phyloP scores from a whole-genome alignment of 2,888 invertebrate genomes.

The Dryobotodes eremita region DNA sequence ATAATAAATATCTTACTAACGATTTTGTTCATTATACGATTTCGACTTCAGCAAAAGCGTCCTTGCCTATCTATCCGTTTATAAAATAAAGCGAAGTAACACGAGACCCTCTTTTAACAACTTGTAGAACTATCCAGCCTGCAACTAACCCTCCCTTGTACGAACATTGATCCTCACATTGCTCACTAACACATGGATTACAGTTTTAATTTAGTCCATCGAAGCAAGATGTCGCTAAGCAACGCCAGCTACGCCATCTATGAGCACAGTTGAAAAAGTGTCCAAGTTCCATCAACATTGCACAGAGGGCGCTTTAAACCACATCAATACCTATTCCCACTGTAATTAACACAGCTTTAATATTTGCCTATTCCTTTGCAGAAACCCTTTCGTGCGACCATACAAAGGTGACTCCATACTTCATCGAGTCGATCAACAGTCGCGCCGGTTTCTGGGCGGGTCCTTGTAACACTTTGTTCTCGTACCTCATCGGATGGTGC shows the following conservation, averaged over 20 bases:
- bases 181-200: background rate
- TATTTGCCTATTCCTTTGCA: slow-evolving; percentile 77
- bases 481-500: slow-evolving; percentile 96
- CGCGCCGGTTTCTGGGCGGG: slow-evolving; percentile 96
- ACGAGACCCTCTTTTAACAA: slow-evolving; percentile 25
- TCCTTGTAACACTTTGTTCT: slow-evolving; percentile 95
- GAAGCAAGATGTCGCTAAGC: slow-evolving; percentile 30
- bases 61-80: too few species aligned
- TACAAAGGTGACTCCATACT: slow-evolving; percentile 97
- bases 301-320: slow-evolving; percentile 50
- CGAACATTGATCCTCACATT: background rate
- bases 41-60: background rate
- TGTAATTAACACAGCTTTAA: background rate
- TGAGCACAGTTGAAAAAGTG: background rate
- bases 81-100: background rate
- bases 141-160: background rate
- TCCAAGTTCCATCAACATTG: slow-evolving; percentile 6
- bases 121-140: background rate
- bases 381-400: slow-evolving; percentile 97
- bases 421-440: slow-evolving; percentile 96
- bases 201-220: background rate
- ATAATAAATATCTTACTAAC: background rate
- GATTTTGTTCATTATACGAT: background rate
- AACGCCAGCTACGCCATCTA: slow-evolving; percentile 24
- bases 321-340: background rate